Evolutionary conservation across 2,888 invertebrate species (phyloP).

Genomic region (Halictus quadricinctus): DNA sequence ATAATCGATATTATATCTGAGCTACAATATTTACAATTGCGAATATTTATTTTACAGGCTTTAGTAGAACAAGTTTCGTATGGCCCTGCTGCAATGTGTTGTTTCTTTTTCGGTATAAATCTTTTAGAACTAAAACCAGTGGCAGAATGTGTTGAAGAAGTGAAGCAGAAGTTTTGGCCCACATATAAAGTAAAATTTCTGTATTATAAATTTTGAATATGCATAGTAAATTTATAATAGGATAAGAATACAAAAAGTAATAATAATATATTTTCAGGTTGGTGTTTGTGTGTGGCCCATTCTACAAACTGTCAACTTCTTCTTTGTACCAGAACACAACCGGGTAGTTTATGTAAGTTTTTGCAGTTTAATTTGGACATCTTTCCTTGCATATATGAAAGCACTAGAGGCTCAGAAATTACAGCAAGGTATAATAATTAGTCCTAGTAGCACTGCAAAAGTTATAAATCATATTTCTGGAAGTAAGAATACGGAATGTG

Average conservation of each 20-base stretch:
- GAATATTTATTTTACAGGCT: constrained; percentile 83
- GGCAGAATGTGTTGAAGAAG: constrained; percentile 87
- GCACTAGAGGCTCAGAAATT: constrained; percentile 82
- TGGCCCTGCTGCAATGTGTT: constrained; percentile 89
- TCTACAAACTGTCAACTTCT: constrained; percentile 89
- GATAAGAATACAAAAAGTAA: background rate
- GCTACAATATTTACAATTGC: constrained; percentile 24
- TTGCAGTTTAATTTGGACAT: constrained; percentile 90
- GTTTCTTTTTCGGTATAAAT: constrained; percentile 91
- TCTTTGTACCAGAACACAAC: constrained; percentile 88
- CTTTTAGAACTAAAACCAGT: constrained; percentile 88
- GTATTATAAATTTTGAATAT: constrained; percentile 1
- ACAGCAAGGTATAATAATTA: background rate
- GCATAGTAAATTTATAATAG: background rate
- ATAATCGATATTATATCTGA: background rate
- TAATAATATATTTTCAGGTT: constrained; percentile 83
- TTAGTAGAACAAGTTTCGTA: constrained; percentile 90
- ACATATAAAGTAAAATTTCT: constrained; percentile 86
- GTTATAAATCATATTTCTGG: constrained; percentile 1
- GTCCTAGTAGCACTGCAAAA: constrained; percentile 16
- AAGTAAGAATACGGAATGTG: constrained; percentile 15
- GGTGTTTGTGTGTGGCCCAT: constrained; percentile 88
- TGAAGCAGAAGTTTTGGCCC: constrained; percentile 88
- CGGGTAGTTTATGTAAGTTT: constrained; percentile 89
- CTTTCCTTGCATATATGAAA: constrained; percentile 91